A percentile compares a stretch with the other conserved stretches of the same genome.
phyloP scores from a whole-genome alignment of 2,113 vertebrate genomes.

The Ivindomyrus marchei region DNA sequence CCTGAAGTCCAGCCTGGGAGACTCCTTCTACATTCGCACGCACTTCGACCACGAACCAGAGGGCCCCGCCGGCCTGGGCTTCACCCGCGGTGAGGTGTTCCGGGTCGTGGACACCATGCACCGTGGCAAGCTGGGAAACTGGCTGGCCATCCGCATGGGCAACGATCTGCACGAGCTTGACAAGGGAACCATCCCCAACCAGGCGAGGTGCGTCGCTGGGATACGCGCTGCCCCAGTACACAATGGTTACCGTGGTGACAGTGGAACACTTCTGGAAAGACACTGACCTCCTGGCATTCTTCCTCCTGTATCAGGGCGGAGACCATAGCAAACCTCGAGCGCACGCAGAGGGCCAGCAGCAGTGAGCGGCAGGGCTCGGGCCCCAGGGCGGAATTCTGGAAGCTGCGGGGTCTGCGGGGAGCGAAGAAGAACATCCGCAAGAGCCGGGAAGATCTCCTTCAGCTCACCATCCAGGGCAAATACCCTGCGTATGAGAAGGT shows the following conservation, averaged over 20 bases:
- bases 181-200: slow-evolving; percentile 85
- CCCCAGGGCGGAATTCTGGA: slow-evolving; percentile 89
- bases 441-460: slow-evolving; percentile 80
- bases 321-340: slow-evolving; percentile 74
- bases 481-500: slow-evolving; percentile 90
- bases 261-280: background rate
- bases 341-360: slow-evolving; percentile 54
- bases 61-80: slow-evolving; percentile 62
- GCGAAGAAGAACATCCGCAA: slow-evolving; percentile 74
- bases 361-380: slow-evolving; percentile 46
- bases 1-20: slow-evolving; percentile 72
- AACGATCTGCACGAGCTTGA: slow-evolving; percentile 81
- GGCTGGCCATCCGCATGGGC: slow-evolving; percentile 82
- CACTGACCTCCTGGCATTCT: background rate
- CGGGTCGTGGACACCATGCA: slow-evolving; percentile 89
- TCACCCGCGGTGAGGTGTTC: slow-evolving; percentile 85
- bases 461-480: slow-evolving; percentile 84
- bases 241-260: background rate
- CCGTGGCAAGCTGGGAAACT: slow-evolving; percentile 70
- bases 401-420: slow-evolving; percentile 84
- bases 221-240: background rate
- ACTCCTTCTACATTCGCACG: slow-evolving; percentile 89
- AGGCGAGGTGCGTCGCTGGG: slow-evolving; percentile 57
- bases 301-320: slow-evolving; percentile 67
- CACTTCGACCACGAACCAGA: slow-evolving; percentile 88